Evolutionary conservation across 2,797 vertebrate genomes (phyloP).

Genomic region (Halcyon badia): DNA sequence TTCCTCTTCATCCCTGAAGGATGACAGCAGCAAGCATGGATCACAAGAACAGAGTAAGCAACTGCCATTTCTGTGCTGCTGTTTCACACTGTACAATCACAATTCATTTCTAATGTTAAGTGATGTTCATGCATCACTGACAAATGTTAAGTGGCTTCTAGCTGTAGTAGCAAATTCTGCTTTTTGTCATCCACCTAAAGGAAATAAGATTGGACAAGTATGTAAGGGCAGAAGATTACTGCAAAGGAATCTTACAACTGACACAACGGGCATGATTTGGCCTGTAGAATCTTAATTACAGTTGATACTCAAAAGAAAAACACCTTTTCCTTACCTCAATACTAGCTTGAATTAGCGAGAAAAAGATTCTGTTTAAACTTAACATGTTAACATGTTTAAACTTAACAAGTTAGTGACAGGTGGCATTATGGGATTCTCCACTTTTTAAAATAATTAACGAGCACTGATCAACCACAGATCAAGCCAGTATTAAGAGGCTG

Average conservation of each 20-base stretch:
- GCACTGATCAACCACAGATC: background rate
- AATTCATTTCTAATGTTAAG: background rate
- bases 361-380: background rate
- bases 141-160: background rate
- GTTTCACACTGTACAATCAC: background rate
- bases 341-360: background rate
- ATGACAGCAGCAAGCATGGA: background rate
- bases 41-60: background rate
- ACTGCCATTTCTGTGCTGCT: background rate
- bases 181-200: background rate
- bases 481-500: background rate
- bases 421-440: background rate
- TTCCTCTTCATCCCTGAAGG: background rate
- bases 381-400: background rate
- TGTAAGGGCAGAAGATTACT: background rate
- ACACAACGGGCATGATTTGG: background rate
- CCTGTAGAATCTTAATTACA: background rate
- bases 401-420: background rate
- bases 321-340: background rate
- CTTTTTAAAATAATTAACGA: background rate
- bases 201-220: background rate
- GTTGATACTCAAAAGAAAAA: background rate
- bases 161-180: background rate
- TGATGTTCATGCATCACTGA: background rate
- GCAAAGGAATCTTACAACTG: background rate